phyloP scores from a whole-genome alignment of 2,113 vertebrate species.

The Lycocorax pyrrhopterus region DNA sequence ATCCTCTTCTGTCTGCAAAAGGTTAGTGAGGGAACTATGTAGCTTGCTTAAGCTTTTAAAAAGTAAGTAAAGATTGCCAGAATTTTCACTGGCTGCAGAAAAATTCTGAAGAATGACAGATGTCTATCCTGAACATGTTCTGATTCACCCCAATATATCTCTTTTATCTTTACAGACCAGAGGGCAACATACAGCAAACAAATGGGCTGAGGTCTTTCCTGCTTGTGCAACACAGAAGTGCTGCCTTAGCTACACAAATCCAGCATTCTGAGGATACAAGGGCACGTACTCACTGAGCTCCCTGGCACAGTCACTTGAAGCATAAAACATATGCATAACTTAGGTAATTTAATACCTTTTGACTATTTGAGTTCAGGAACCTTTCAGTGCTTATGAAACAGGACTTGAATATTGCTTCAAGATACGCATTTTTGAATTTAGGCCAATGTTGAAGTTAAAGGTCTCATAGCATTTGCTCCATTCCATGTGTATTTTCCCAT shows the following conservation, averaged over 20 bases:
- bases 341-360: neutral
- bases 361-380: neutral
- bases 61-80: neutral
- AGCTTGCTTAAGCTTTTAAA: neutral
- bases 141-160: neutral
- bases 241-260: neutral
- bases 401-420: neutral
- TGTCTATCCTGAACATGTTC: neutral
- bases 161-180: neutral
- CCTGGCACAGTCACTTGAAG: neutral
- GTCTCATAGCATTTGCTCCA: neutral
- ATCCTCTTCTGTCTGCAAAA: neutral
- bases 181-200: neutral
- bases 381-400: neutral
- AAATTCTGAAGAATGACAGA: neutral
- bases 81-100: neutral
- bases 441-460: neutral
- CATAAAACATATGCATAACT: neutral
- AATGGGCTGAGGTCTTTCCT: neutral
- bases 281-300: neutral
- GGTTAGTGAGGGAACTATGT: neutral
- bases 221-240: neutral
- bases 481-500: neutral
- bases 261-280: neutral
- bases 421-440: neutral